These are phyloP conservation scores for Nomada lathburiana DNA, from an alignment of 2,888 invertebrate genomes.

Conservation along the genomic window DNA sequence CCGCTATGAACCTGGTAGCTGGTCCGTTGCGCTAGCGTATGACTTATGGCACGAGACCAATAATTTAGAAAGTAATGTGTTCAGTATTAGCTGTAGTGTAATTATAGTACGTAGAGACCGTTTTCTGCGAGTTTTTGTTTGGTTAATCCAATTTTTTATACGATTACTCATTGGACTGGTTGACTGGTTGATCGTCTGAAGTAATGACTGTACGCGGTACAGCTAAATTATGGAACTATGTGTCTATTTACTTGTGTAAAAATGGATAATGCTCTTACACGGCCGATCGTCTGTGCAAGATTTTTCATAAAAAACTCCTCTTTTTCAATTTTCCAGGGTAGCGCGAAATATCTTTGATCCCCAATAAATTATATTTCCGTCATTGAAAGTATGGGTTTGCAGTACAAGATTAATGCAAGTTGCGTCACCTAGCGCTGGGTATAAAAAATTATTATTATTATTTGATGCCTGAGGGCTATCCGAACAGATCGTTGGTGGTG, in stretches of 20 bases:
- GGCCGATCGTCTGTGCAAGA: no score
- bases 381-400: no score
- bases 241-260: no score
- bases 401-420: no score
- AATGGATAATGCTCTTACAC: no score
- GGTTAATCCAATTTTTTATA: not conserved
- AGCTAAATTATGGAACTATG: not conserved
- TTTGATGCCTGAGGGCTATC: no score
- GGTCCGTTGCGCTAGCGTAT: not conserved
- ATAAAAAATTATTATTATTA: no score
- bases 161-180: not conserved
- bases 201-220: not conserved
- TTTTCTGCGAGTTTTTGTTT: not conserved
- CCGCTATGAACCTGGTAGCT: not conserved
- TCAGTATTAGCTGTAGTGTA: not conserved
- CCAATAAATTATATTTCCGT: no score
- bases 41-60: not conserved
- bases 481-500: not conserved
- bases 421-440: no score
- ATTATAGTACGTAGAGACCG: not conserved
- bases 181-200: not conserved
- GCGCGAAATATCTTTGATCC: no score
- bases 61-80: conserved; percentile 8
- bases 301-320: no score
- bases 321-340: no score